A percentile compares a stretch with the other conserved stretches of the same genome.
These are phyloP conservation scores for Heterotilapia buettikoferi DNA, from an alignment of 2,113 vertebrate species.

Conservation along the genomic window DNA sequence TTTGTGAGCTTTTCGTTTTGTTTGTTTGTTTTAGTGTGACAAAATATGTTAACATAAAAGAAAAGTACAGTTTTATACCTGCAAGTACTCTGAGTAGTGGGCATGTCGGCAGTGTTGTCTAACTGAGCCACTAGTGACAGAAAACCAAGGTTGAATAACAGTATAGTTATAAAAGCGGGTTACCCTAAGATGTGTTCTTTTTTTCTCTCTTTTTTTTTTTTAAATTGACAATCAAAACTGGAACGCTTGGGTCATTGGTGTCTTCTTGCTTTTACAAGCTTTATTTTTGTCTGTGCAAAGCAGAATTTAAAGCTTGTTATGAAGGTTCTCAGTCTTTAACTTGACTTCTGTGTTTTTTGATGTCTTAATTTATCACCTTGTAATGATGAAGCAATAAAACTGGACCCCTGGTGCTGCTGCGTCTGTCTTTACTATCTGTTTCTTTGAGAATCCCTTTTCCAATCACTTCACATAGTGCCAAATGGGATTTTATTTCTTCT, in stretches of 20 bases:
- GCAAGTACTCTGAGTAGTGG: background rate
- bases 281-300: background rate
- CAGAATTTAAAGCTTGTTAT: background rate
- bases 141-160: background rate
- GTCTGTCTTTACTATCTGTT: background rate
- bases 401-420: conserved; percentile 11
- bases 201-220: rapidly evolving
- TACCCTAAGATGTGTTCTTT: background rate
- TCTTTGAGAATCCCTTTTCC: background rate
- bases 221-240: background rate
- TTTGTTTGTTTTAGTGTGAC: background rate
- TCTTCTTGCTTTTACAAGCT: background rate
- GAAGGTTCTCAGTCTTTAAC: background rate
- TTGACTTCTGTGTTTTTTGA: background rate
- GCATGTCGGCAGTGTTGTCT: background rate
- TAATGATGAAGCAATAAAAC: conserved; percentile 46
- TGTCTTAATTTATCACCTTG: conserved; percentile 46
- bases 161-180: background rate
- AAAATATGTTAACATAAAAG: background rate
- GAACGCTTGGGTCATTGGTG: background rate
- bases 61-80: background rate
- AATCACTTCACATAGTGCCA: background rate
- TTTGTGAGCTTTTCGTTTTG: background rate
- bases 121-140: background rate
- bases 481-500: conserved; percentile 17